Evolutionary conservation across 2,113 vertebrate genomes (phyloP), one percentile per base, ranked within the genome.

Genomic region (Todiramphus saurophagus): DNA sequence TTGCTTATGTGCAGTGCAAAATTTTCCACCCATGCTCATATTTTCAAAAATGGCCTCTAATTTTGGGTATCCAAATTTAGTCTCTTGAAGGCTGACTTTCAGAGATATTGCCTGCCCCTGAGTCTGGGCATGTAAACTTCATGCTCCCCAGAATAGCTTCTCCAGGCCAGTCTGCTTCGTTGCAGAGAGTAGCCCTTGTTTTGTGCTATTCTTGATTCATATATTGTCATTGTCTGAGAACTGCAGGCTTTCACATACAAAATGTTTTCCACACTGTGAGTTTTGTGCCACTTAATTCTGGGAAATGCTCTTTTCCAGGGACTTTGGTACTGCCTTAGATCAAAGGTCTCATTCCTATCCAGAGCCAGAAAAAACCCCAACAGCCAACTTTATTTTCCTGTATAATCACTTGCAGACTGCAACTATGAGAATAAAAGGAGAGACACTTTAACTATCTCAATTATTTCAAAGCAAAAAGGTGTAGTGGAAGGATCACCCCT

Each of bases 11-110:
- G 41, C 77, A 62, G 44, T 1, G 7, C 62, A 75, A 79, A 92
- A 73, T 62, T 96, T 96, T 94, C 94, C 77, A 83, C 28, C 44
- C 55, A 78, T 77, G 73, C 74, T 95, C 35, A 3, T 72, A 66
- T 92, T 94, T 94, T 94, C 69, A 92, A 91, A 91, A 76, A n/a
- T 0, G 31, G 37, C 50, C 81, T 96, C 83, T 96, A 94, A 97
- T 96, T 94, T 89, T 67, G 83, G 58, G 31, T 82, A 53, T 91
- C 92, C 70, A 87, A 63, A 95, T 92, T 94, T 95, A 96, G 87
- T 46, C 18, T 69, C 50, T 28, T 3, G 2, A 67, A 83, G 37
- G 20, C 48, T 83, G 79, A 50, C 51, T 89, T 93, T 35, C 62
- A 56, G 58, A 82, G 88, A 27, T 79, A 51, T 11, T 68, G 87